Percentiles rank a stretch among this genome's conserved stretches.
These are phyloP conservation scores for Oryzaephilus surinamensis DNA, from an alignment of 1,140 invertebrate genomes.

Conservation along the genomic window DNA sequence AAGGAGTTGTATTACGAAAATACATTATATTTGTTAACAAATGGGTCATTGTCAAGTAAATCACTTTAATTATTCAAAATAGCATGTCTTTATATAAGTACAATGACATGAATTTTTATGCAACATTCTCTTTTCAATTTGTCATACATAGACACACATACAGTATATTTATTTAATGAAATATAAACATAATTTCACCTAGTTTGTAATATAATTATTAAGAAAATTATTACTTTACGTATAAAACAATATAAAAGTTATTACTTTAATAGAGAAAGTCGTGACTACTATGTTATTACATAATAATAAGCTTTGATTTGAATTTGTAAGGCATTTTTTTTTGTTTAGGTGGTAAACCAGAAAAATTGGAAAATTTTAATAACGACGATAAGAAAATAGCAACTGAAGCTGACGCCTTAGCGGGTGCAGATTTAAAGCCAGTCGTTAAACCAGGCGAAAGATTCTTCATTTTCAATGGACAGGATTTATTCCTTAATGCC, in stretches of 20 bases:
- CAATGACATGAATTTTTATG: constrained; percentile 10
- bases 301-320: too few relatives aligned
- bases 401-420: constrained; percentile 34
- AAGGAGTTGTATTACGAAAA: too few relatives aligned
- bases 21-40: constrained; percentile 3
- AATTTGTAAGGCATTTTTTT: too few relatives aligned
- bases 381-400: constrained; percentile 35
- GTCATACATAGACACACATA: too few relatives aligned
- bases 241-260: too few relatives aligned
- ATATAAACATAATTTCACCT: too few relatives aligned
- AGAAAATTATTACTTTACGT: too few relatives aligned
- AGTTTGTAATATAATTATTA: too few relatives aligned
- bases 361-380: constrained; percentile 38
- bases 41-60: constrained; percentile 8
- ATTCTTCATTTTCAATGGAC: constrained; percentile 37
- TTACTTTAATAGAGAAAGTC: too few relatives aligned
- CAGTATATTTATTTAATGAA: too few relatives aligned
- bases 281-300: too few relatives aligned
- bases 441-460: constrained; percentile 38
- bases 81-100: constrained; percentile 7
- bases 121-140: too few relatives aligned
- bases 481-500: constrained; percentile 27
- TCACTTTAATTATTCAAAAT: constrained; percentile 5
- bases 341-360: constrained; percentile 31
- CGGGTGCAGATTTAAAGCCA: constrained; percentile 22